Conservation (phyloP, 1,140 invertebrate genomes). For the Ditylenchus dipsaci region DNA sequence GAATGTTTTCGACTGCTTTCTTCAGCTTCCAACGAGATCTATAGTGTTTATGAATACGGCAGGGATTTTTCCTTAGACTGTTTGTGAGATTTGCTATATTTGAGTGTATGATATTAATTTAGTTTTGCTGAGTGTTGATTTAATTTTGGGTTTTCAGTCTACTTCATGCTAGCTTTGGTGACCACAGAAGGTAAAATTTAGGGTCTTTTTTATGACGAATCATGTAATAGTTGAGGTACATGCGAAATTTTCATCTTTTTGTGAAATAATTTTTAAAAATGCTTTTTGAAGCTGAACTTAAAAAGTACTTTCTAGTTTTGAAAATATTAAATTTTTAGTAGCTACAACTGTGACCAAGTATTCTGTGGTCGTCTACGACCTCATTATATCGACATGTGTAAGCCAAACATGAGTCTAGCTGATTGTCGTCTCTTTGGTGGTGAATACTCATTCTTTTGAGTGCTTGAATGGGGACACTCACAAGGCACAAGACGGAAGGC, state of each 20-base stretch:
- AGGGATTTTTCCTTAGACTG: neutral
- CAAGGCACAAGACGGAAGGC: constrained; percentile 20
- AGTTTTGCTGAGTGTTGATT: too few species aligned
- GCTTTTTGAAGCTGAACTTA: too few species aligned
- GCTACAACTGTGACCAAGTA: constrained; percentile 72
- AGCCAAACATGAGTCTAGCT: constrained; percentile 56
- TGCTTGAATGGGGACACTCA: neutral
- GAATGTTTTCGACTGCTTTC: too few species aligned
- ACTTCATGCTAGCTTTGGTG: too few species aligned
- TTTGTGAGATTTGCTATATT: neutral
- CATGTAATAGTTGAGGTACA: constrained; percentile 19
- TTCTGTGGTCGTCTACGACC: constrained; percentile 81
- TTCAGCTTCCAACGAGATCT: too few species aligned
- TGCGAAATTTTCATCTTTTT: too few species aligned
- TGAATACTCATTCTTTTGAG: constrained; percentile 11
- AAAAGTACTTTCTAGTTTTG: too few species aligned
- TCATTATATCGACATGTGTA: constrained; percentile 73
- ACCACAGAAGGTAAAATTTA: too few species aligned
- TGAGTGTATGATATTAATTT: neutral
- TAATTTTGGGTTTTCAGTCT: too few species aligned
- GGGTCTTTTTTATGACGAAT: neutral
- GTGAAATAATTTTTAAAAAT: too few species aligned
- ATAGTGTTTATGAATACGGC: constrained; percentile 19
- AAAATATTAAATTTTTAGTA: too few species aligned
- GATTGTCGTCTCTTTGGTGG: constrained; percentile 9